Percentiles rank a stretch among this genome's conserved stretches.
These are phyloP conservation scores for Diogma glabrata DNA, from an alignment of 2,888 invertebrate genomes.

Conservation along the genomic window DNA sequence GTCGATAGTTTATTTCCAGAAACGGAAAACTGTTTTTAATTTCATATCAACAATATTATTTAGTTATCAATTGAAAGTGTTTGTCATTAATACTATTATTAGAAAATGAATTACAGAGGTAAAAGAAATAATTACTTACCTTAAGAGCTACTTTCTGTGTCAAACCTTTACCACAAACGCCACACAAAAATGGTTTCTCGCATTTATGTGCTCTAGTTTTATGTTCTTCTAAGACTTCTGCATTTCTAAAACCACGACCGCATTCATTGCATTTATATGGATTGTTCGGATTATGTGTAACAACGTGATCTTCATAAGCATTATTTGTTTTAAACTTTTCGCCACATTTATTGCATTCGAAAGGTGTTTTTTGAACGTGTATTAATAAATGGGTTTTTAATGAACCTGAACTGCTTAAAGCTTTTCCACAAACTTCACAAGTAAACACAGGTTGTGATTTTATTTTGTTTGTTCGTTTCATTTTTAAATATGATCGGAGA, in stretches of 20 bases:
- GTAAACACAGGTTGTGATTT: background rate
- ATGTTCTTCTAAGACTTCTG: background rate
- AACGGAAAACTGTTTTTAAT: too few species aligned
- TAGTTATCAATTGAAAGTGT: too few species aligned
- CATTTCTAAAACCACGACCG: background rate
- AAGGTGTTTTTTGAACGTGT: conserved; percentile 12
- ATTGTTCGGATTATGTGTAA: conserved; percentile 7
- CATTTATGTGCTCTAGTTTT: conserved; percentile 13
- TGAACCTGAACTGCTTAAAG: conserved; percentile 4
- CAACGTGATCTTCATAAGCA: conserved; percentile 11
- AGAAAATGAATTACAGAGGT: background rate
- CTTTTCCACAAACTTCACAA: background rate
- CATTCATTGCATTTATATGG: conserved; percentile 1
- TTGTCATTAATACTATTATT: background rate
- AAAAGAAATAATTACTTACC: background rate
- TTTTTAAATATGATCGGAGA: background rate
- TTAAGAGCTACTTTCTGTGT: conserved; percentile 8
- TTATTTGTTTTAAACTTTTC: conserved; percentile 13
- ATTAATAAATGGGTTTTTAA: conserved; percentile 1
- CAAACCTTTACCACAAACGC: conserved; percentile 13
- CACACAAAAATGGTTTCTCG: conserved; percentile 13
- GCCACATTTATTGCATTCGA: conserved; percentile 11
- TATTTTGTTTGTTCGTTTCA: background rate
- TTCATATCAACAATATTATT: too few species aligned
- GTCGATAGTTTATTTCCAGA: too few species aligned